These are phyloP conservation scores for Labroides dimidiatus DNA, from an alignment of 2,797 vertebrate genomes.

Conservation along the genomic window DNA sequence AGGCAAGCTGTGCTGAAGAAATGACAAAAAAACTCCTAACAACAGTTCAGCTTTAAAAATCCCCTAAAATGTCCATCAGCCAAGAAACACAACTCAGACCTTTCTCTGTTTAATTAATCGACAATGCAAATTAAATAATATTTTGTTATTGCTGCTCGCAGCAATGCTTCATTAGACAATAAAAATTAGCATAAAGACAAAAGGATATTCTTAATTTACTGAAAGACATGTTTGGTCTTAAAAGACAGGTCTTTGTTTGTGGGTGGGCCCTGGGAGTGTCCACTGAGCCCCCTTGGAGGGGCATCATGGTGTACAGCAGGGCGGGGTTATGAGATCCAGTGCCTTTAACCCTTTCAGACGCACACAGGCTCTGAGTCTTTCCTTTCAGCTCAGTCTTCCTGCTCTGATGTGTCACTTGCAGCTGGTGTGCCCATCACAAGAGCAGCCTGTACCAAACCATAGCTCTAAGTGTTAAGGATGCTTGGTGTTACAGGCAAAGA, in stretches of 20 bases:
- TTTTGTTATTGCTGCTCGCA: conserved; percentile 93
- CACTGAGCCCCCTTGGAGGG: conserved; percentile 14
- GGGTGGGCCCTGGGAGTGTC: conserved; percentile 34
- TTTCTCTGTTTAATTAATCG: conserved; percentile 72
- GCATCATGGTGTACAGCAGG: conserved; percentile 1
- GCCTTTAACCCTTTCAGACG: conserved; percentile 51
- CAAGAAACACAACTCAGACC: conserved; percentile 63
- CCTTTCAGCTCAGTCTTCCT: conserved; percentile 21
- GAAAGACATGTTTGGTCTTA: conserved; percentile 68
- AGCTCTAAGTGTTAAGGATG: conserved; percentile 44
- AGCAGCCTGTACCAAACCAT: conserved; percentile 29
- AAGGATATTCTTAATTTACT: conserved; percentile 87
- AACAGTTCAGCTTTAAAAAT: conserved; percentile 75
- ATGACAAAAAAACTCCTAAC: conserved; percentile 56
- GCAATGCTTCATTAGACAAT: conserved; percentile 87
- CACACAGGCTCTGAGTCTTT: conserved; percentile 22
- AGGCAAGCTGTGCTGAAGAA: conserved; percentile 53
- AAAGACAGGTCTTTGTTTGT: conserved; percentile 42
- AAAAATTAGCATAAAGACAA: conserved; percentile 86
- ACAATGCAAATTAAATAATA: conserved; percentile 92
- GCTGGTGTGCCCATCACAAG: conserved; percentile 4
- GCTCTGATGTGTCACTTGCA: conserved; percentile 18
- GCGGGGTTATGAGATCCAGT: conserved; percentile 54
- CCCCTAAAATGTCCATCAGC: conserved; percentile 69
- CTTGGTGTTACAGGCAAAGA: conserved; percentile 53